Evolutionary conservation across 2,797 vertebrate genomes (phyloP), one percentile per base, ranked within the genome.

Genomic region (Phrynocephalus guinanensis): DNA sequence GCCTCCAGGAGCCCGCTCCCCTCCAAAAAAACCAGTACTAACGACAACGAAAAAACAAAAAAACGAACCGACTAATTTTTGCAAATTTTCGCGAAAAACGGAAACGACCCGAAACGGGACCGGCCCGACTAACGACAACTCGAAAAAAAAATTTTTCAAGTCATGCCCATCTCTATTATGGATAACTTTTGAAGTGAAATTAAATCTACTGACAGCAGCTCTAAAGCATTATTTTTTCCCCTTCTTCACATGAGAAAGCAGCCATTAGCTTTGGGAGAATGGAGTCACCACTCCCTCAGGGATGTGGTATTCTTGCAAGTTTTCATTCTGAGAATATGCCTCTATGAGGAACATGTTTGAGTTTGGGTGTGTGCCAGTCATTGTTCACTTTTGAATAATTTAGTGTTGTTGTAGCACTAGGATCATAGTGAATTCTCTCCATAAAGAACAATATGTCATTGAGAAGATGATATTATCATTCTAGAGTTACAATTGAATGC

Each of bases 381-480:
- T 95, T 95, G 94, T 94, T 92, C 82, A 70, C 56, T 89, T 92
- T 88, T 88, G 90, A 94, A 92, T 93, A 91, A 92, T 48, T 82
- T 86, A 92, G 76, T 85, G 7, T 85, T 83, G 9, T 86, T 93
- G 48, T 70, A 87, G 79, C 60, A 91, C 0, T 81, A 86, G 60
- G 56, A 77, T 67, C 60, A 77, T 77, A 22, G 26, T 48, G 73
- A 94, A 83, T 76, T 90, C 50, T 86, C 93, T 90, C 90, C 33
- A 86, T 60, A 82, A 82, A 85, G 79, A 18, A 77, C 33, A 82
- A 22, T 82, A 56, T 75, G 87, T 10, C 4, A 79, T 85, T 79
- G 71, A 79, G 24, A 91, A 67, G 85, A 89, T 60, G 0, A 90
- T 11, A 6, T 50, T 84, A 67, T 6, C 44, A 80, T 86, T 85